Percentiles rank a stretch among this genome's conserved stretches.
Evolutionary conservation across 2,888 invertebrate genomes (phyloP).

Genomic region (Leucophora obtusa): DNA sequence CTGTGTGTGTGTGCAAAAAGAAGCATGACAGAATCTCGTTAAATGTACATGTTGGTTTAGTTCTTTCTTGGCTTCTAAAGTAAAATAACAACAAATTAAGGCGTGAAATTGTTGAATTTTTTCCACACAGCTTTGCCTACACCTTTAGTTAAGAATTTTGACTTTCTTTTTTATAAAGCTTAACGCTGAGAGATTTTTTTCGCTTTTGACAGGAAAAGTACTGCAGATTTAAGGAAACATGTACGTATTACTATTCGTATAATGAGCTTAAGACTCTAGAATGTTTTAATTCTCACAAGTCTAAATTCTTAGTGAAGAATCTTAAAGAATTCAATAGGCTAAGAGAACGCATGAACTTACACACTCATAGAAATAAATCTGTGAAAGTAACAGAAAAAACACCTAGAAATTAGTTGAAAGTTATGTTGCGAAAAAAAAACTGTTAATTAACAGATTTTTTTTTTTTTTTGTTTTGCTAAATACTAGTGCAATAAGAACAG

Average conservation of each 20-base stretch:
- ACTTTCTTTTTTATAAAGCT: not conserved
- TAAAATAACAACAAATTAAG: conserved; percentile 4
- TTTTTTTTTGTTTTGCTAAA: too few species aligned
- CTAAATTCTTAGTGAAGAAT: too few species aligned
- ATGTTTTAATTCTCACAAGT: not conserved
- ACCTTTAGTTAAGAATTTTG: not conserved
- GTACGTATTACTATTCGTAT: not conserved
- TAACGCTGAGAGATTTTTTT: not conserved
- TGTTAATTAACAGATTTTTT: too few species aligned
- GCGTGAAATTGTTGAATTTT: not conserved
- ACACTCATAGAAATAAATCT: too few species aligned
- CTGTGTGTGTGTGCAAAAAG: not conserved
- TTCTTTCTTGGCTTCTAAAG: not conserved
- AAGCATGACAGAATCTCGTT: conserved; percentile 30
- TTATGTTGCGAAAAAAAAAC: too few species aligned
- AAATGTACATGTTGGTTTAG: conserved; percentile 23
- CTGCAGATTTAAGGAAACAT: not conserved
- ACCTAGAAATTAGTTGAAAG: too few species aligned
- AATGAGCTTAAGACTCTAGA: not conserved
- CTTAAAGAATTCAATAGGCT: too few species aligned
- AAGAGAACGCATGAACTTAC: too few species aligned
- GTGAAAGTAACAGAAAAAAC: too few species aligned
- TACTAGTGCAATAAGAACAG: too few species aligned
- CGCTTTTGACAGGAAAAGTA: not conserved
- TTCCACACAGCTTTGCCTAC: too few species aligned